phyloP scores from a whole-genome alignment of 2,888 invertebrate genomes.

The Punctoribates punctum region DNA sequence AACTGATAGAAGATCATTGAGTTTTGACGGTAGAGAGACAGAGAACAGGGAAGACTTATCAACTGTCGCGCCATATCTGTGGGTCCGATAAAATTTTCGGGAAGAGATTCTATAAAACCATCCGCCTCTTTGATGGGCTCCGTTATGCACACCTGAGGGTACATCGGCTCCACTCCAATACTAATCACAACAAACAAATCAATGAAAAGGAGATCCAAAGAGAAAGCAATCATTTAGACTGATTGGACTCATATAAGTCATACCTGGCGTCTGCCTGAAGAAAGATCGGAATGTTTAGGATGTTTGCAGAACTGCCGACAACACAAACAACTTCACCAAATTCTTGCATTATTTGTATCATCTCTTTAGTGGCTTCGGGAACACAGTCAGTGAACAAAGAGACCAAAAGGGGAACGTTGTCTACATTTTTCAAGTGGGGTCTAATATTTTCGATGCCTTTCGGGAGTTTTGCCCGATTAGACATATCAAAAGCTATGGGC shows the following conservation, averaged over 20 bases:
- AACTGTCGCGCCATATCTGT: conserved; percentile 59
- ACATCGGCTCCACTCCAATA: conserved; percentile 85
- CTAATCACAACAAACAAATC: conserved; percentile 59
- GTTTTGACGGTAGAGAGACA: conserved; percentile 73
- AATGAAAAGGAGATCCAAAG: too few species aligned
- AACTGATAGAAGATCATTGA: conserved; percentile 74
- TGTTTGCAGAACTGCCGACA: conserved; percentile 84
- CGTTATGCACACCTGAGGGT: conserved; percentile 77
- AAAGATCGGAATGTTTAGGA: conserved; percentile 84
- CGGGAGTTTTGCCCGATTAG: conserved; percentile 90
- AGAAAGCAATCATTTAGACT: too few species aligned
- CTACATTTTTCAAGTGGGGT: conserved; percentile 88
- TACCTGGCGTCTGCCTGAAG: conserved; percentile 82
- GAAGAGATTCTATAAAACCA: conserved; percentile 33
- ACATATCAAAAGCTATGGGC: conserved; percentile 86
- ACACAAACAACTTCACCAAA: conserved; percentile 94
- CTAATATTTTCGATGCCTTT: conserved; percentile 94
- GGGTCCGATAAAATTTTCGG: conserved; percentile 38
- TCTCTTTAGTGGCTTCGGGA: conserved; percentile 80
- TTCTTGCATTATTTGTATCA: conserved; percentile 87
- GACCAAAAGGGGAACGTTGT: conserved; percentile 94
- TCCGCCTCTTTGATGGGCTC: conserved; percentile 52
- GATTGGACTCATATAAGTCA: not conserved
- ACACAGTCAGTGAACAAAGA: conserved; percentile 97
- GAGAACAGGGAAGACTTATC: conserved; percentile 81